These are phyloP conservation scores for Catamblyrhynchus diadema DNA, from an alignment of 2,797 vertebrate species.

Conservation along the genomic window DNA sequence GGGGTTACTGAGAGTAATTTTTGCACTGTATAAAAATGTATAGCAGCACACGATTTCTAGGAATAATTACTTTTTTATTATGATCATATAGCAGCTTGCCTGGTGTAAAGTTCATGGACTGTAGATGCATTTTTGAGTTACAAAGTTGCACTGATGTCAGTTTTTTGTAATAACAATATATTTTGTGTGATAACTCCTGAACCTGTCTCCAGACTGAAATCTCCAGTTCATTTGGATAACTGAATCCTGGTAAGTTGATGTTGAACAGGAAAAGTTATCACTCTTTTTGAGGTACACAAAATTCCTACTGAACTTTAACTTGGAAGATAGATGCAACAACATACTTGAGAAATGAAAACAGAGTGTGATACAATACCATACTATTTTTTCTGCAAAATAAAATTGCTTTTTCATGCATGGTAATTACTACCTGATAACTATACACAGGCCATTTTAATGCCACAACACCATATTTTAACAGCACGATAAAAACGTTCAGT, in stretches of 20 bases:
- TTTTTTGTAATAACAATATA: neutral
- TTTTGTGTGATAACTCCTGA: neutral
- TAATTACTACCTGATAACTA: neutral
- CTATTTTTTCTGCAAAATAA: neutral
- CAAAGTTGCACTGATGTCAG: neutral
- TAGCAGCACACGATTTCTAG: neutral
- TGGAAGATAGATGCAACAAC: neutral
- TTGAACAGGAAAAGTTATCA: neutral
- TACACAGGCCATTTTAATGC: neutral
- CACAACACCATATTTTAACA: neutral
- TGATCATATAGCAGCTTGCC: neutral
- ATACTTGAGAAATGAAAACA: neutral
- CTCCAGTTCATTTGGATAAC: neutral
- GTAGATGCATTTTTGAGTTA: neutral
- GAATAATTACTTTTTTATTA: constrained; percentile 12
- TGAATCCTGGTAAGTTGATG: neutral
- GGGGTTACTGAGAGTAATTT: neutral
- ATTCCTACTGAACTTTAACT: neutral
- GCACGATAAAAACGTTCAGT: neutral
- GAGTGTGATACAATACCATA: neutral
- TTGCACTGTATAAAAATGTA: neutral
- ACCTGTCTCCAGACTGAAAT: neutral
- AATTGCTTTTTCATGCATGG: neutral
- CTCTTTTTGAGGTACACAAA: neutral
- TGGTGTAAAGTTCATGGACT: neutral